Evolutionary conservation across 1,140 invertebrate species (phyloP), one percentile per base, ranked within the genome.

Genomic region (Drosophila bifasciata): DNA sequence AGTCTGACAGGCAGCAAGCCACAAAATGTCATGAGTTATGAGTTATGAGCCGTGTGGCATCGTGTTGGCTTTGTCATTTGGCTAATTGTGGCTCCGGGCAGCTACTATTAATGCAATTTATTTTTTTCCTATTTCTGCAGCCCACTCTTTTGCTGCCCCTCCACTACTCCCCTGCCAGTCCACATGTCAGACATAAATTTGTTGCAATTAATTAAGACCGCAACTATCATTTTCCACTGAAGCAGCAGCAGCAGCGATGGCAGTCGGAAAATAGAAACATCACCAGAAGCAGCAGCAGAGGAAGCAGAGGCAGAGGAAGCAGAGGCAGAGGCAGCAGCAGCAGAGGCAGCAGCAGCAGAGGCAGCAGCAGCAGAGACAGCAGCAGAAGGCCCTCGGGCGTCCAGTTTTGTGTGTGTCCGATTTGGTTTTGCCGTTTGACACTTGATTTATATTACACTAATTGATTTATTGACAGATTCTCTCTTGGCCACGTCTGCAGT

Each of bases 401-500:
- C 57, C 55, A 63, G 57, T 25, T 25, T 58, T 19, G 21, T 23
- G 15, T 19, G 21, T 23, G 15, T 15, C 16, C 44, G 32, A 32
- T 53, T 48, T 23, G 25, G 39, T 85, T 67, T 55, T 21, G 23
- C 44, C 43, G 43, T 40, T 63, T 50, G 32, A 28, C 28, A 28
- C 62, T 85, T 85, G 68, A 85, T 85, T 85, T 85, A 85, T 85
- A 58, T 86, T 75, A 63, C 81, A 81, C 61, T 85, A 85, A 85
- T 85, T 85, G 81, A 85, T 85, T 85, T 85, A 85, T 85, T 85
- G 83, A 85, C 81, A 78, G 81, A 86, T 85, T 85, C 73, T 75
- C 59, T 25, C 57, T 62, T 79, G 80, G 67, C 79, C 77, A 21
- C 76, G 62, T 85, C 67, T 73, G 72, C 72, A 81, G 80, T 80